phyloP scores from a whole-genome alignment of 2,888 invertebrate species.

The Rhyacophila evoluta region DNA sequence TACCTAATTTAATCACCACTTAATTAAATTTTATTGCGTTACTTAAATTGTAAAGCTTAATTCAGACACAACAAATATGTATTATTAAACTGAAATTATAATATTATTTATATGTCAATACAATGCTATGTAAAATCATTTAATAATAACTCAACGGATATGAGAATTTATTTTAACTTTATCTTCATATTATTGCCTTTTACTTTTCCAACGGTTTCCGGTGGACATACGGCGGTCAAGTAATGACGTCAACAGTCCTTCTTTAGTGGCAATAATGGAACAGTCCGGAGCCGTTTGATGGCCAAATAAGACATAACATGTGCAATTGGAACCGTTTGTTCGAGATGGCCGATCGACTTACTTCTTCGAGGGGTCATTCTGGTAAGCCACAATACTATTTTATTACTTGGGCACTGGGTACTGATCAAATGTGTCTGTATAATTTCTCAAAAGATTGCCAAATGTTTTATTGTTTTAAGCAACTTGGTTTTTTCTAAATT shows the following conservation, averaged over 20 bases:
- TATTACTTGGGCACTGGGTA: not conserved
- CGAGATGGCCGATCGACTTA: conserved; percentile 40
- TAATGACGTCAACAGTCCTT: conserved; percentile 46
- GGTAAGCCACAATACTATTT: conserved; percentile 18
- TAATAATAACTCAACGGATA: too few relatives aligned
- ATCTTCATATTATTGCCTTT: not conserved
- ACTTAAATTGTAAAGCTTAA: too few relatives aligned
- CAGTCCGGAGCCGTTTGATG: conserved; percentile 32
- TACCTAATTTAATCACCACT: too few relatives aligned
- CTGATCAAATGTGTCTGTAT: not conserved
- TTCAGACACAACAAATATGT: too few relatives aligned
- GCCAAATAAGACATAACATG: conserved; percentile 50
- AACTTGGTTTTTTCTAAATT: too few relatives aligned
- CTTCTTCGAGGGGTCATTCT: conserved; percentile 21
- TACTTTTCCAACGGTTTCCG: not conserved
- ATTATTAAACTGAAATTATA: too few relatives aligned
- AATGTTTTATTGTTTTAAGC: too few relatives aligned
- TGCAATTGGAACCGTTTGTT: conserved; percentile 45
- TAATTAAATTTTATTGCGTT: too few relatives aligned
- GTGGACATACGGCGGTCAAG: conserved; percentile 25
- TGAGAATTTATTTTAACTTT: too few relatives aligned
- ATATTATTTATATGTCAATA: too few relatives aligned
- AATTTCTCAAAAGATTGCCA: not conserved
- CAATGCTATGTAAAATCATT: too few relatives aligned
- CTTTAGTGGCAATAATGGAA: conserved; percentile 52